Evolutionary conservation across 2,113 vertebrate species (phyloP).

Genomic region (Eonycteris spelaea): DNA sequence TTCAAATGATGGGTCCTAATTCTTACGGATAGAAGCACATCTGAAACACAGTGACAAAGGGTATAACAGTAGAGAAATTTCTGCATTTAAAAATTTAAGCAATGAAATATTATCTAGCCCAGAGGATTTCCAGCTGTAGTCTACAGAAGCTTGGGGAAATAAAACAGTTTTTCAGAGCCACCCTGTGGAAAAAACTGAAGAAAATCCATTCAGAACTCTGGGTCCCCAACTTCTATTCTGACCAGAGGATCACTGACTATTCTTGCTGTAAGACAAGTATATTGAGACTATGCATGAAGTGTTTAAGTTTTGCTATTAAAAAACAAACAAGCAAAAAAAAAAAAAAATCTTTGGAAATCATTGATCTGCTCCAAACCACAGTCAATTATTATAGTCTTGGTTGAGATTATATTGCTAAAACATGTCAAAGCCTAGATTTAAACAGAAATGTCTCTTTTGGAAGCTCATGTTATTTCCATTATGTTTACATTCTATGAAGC

Average conservation of each 20-base stretch:
- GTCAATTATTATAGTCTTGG: not conserved
- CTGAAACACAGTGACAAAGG: not conserved
- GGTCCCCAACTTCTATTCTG: not conserved
- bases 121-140: not conserved
- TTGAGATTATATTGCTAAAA: not conserved
- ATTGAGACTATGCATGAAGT: not conserved
- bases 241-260: not conserved
- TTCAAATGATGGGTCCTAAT: not conserved
- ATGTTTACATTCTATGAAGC: not conserved
- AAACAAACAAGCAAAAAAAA: not conserved
- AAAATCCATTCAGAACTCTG: not conserved
- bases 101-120: not conserved
- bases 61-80: rapidly evolving
- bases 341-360: not conserved
- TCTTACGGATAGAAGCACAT: not conserved
- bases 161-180: not conserved
- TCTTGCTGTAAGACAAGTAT: not conserved
- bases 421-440: not conserved
- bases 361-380: not conserved
- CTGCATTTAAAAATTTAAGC: not conserved
- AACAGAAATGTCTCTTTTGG: not conserved
- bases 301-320: not conserved
- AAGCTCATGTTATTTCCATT: not conserved
- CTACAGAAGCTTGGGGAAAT: not conserved
- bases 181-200: not conserved